Evolutionary conservation across 2,113 vertebrate genomes (phyloP), one percentile per base, ranked within the genome.

Genomic region (Notothenia rossii): DNA sequence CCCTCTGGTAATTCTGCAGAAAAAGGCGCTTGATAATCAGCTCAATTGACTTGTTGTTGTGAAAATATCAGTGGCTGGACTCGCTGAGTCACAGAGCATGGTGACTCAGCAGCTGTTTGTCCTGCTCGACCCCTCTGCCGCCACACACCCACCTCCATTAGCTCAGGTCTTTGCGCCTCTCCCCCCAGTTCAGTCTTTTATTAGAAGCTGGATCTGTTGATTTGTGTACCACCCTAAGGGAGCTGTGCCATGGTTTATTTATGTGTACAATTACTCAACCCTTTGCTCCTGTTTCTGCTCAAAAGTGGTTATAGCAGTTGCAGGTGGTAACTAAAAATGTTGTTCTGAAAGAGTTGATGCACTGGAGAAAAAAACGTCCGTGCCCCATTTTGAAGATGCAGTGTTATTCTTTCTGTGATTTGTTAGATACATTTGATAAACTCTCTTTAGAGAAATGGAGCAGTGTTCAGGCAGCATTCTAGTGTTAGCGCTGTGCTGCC

Each of bases 61-160:
- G 66, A 59, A 75, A 79, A 76, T 61, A 53, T 78, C 54, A 62
- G 50, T 36, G 33, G 70, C 58, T 80, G 25, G 33, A 83, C 40
- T 53, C 86, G 88, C 76, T 82, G 86, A 91, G 73, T 89, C 86
- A 91, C 62, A 2, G 72, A 6, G 59, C 40, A 40, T 58, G 15
- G 54, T 90, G 87, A 88, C 75, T 87, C 85, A 83, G 85, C 85
- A 90, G 53, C 79, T 56, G 64, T 29, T 64, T 62, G 53, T 33
- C 54, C 67, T 7, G 13, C 4, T 45, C 4, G 43, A 80, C 69
- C 72, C 59, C 59, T 45, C 46, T 0, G 13, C 13, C 14, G 45
- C 45, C 25, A 18, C 50, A 54, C 53, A 68, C 69, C 58, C 20
- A 48, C 69, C 29, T 51, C 70, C n/a, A 61, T 64, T 72, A 64